Base-by-base conservation (phyloP, 2,888 invertebrate genomes). In the Melieria omissa region DNA sequence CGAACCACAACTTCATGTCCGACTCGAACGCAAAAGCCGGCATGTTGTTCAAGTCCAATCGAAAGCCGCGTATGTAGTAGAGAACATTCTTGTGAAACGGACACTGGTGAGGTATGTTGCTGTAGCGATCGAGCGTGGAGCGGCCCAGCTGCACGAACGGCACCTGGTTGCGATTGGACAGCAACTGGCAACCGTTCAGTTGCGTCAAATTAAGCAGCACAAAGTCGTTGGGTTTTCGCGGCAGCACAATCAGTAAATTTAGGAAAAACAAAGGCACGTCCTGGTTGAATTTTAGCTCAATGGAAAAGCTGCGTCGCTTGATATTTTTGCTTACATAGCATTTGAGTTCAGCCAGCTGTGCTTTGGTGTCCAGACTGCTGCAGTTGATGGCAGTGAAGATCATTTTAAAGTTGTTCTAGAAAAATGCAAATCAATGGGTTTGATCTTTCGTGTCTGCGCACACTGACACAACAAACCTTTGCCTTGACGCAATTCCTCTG, bases 171-270 rank as follows among this genome's bases (percentile, higher is more conserved):
- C 73, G 72, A 58, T 77, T 78, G 3, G 73, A 70, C n/a, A 77
- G 71, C 63, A 79, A 12, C 12, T 73, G 69, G 57, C 81, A 79
- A 3, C 76, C 81, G 67, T 77, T 75, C 49, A 79, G 65, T 46
- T 68, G 67, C 4, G 65, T 75, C 8, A 76, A 60, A 63, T 80
- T 79, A 1, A 78, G 67, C 0, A 75, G 70, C 4, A 58, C 67
- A 14, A 76, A 77, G 29, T 76, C 60, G 0, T 10, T 58, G 2
- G 68, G 41, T 8, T 47, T 64, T 10, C 79, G 54, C 1, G 75
- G 75, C 46, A 76, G 44, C 7, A 72, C 68, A 47, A 75, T 55
- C 0, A 66, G n/a, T 57, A 78, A 73, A 54, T 78, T 74, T 3
- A 75, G 42, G n/a, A 52, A 12, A 16, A 73, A 75, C 1, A 46